phyloP scores from a whole-genome alignment of 2,113 vertebrate species.

The Trogon surrucura region DNA sequence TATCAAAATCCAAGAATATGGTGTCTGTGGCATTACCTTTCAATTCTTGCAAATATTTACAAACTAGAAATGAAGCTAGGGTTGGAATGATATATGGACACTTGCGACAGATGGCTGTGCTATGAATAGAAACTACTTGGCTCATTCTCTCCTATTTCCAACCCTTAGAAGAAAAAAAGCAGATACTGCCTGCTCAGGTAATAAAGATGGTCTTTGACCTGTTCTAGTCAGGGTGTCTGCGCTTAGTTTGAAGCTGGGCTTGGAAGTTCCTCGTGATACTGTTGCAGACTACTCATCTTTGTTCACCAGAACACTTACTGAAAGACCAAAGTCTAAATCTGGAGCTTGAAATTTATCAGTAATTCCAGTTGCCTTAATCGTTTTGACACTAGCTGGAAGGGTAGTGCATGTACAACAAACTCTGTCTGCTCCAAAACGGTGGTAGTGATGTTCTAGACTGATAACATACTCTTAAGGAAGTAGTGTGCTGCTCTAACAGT shows the following conservation, averaged over 20 bases:
- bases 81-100: neutral
- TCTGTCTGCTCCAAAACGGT: neutral
- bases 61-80: neutral
- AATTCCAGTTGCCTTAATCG: neutral
- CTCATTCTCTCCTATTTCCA: neutral
- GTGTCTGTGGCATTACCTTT: neutral
- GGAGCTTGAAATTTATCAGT: neutral
- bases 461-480: neutral
- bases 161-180: neutral
- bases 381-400: neutral
- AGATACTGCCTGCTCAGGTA: neutral
- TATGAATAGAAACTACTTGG: conserved; percentile 3
- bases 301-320: neutral
- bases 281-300: neutral
- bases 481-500: neutral
- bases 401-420: rapidly evolving
- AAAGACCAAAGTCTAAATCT: neutral
- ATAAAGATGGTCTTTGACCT: neutral
- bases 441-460: neutral
- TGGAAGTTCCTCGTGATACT: neutral
- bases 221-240: neutral
- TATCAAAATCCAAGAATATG: neutral
- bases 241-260: neutral
- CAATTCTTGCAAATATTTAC: neutral
- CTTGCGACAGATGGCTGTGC: neutral